These are phyloP conservation scores for Sebastes hopkinsi DNA, from an alignment of 2,797 vertebrate species.

Conservation along the genomic window DNA sequence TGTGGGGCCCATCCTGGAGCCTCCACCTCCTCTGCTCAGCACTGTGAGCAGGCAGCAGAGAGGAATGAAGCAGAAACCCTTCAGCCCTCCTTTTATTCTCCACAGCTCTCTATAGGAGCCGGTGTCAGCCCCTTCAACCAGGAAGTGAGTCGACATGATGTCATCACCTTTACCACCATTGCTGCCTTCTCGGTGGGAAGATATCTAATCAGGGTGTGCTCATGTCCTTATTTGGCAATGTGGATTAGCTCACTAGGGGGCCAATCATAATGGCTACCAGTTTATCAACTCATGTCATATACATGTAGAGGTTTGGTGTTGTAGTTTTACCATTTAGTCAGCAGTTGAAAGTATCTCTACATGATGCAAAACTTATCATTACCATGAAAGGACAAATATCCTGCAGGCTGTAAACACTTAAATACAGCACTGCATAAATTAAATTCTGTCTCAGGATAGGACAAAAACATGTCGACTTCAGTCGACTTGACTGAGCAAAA, in stretches of 20 bases:
- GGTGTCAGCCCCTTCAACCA: slow-evolving; percentile 94
- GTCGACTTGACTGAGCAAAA: slow-evolving; percentile 40
- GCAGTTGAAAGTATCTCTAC: background rate
- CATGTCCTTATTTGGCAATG: slow-evolving; percentile 72
- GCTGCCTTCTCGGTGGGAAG: slow-evolving; percentile 76
- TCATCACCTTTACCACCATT: slow-evolving; percentile 88
- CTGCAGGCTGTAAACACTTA: background rate
- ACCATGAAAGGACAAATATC: slow-evolving; percentile 14
- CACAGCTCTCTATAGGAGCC: slow-evolving; percentile 91
- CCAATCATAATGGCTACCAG: slow-evolving; percentile 35
- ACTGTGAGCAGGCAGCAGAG: slow-evolving; percentile 67
- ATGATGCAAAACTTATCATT: slow-evolving; percentile 23
- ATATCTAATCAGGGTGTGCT: slow-evolving; percentile 78
- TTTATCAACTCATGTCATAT: slow-evolving; percentile 26
- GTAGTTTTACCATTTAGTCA: background rate
- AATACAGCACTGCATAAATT: slow-evolving; percentile 1
- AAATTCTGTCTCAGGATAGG: background rate
- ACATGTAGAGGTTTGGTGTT: background rate
- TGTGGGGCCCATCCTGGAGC: slow-evolving; percentile 21
- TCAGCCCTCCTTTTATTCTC: slow-evolving; percentile 83
- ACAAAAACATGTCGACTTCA: slow-evolving; percentile 45
- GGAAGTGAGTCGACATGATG: slow-evolving; percentile 99
- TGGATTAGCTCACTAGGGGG: slow-evolving; percentile 45
- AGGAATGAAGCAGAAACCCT: slow-evolving; percentile 69
- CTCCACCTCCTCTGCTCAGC: slow-evolving; percentile 44